phyloP scores from a whole-genome alignment of 2,888 invertebrate genomes.

The Nyleta sp. region DNA sequence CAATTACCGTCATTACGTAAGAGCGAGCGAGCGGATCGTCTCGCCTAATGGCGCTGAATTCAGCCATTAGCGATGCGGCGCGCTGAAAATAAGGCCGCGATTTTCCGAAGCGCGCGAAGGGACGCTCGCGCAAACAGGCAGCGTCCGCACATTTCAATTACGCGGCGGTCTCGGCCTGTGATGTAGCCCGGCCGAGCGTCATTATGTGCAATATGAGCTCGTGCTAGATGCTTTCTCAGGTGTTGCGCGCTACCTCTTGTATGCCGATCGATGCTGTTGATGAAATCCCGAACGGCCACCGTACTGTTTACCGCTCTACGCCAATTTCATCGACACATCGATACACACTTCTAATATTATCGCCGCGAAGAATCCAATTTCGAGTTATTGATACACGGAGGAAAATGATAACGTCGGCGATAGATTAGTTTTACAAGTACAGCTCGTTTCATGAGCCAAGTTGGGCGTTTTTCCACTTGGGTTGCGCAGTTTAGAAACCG shows the following conservation, averaged over 20 bases:
- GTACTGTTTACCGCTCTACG: constrained; percentile 61
- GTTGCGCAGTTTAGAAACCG: too few relatives aligned
- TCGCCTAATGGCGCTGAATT: constrained; percentile 66
- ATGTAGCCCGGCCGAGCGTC: constrained; percentile 73
- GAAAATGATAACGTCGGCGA: too few relatives aligned
- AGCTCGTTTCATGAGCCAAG: too few relatives aligned
- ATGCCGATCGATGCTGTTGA: constrained; percentile 61
- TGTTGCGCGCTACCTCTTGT: constrained; percentile 65
- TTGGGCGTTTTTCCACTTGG: too few relatives aligned
- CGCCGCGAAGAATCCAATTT: constrained; percentile 18
- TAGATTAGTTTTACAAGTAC: too few relatives aligned
- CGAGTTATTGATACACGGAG: too few relatives aligned
- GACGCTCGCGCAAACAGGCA: constrained; percentile 61
- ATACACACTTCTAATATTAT: constrained; percentile 9
- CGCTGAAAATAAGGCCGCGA: constrained; percentile 62
- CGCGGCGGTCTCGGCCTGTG: constrained; percentile 74
- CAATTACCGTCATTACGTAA: constrained; percentile 72
- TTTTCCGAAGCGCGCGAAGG: constrained; percentile 61
- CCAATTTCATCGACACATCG: constrained; percentile 44
- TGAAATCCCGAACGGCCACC: constrained; percentile 66
- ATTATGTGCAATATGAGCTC: constrained; percentile 78
- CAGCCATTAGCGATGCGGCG: constrained; percentile 65
- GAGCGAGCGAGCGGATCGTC: constrained; percentile 65
- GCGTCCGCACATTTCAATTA: constrained; percentile 77
- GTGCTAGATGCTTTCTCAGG: constrained; percentile 72